Evolutionary conservation across 1,140 invertebrate species (phyloP).

Genomic region (Drosophila pachea): DNA sequence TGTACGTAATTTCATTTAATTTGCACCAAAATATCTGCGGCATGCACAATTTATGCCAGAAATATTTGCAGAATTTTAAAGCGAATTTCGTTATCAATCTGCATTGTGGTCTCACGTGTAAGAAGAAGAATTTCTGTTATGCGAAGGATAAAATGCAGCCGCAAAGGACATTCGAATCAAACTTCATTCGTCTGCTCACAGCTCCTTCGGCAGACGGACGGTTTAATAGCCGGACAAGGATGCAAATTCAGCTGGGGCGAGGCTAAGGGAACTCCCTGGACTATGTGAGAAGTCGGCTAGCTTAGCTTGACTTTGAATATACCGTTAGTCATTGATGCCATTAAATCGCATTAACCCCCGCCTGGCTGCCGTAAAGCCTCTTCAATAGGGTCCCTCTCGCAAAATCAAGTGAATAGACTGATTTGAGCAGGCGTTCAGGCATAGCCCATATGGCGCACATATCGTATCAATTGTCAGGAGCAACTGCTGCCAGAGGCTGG

Average conservation of each 20-base stretch:
- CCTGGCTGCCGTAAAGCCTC: not conserved
- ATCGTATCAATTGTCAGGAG: slow-evolving; percentile 31
- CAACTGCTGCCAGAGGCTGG: slow-evolving; percentile 30
- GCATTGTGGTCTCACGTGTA: slow-evolving; percentile 32
- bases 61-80: slow-evolving; percentile 69
- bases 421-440: slow-evolving; percentile 1
- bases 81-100: slow-evolving; percentile 42
- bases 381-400: too few relatives aligned
- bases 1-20: slow-evolving; percentile 68
- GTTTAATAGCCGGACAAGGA: too few relatives aligned
- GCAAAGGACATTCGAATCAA: slow-evolving; percentile 1
- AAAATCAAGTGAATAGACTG: not conserved
- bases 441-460: not conserved
- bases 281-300: too few relatives aligned
- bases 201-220: not conserved
- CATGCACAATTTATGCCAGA: slow-evolving; percentile 63
- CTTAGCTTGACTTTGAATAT: too few relatives aligned
- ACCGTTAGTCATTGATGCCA: too few relatives aligned
- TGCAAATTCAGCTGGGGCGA: too few relatives aligned
- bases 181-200: not conserved
- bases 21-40: slow-evolving; percentile 53
- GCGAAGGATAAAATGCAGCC: slow-evolving; percentile 12
- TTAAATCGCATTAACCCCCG: not conserved
- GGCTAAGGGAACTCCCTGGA: too few relatives aligned
- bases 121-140: slow-evolving; percentile 23